A percentile compares a stretch with the other conserved stretches of the same genome.
Evolutionary conservation across 2,797 vertebrate species (phyloP).

Genomic region (Lindbergichthys nudifrons): DNA sequence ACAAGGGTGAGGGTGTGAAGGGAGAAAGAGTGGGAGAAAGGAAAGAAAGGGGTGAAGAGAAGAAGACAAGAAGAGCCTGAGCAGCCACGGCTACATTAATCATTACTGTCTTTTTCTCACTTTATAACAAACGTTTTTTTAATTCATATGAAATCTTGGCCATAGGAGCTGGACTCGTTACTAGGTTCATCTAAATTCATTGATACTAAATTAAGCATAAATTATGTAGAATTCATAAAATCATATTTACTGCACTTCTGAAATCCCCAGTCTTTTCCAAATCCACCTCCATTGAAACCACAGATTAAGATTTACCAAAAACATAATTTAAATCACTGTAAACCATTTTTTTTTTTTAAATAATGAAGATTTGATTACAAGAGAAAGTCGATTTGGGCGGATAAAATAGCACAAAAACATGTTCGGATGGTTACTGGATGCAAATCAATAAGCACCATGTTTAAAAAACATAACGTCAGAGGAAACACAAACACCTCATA

Average conservation of each 20-base stretch:
- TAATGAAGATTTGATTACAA: too few relatives aligned
- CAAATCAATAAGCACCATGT: background rate
- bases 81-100: background rate
- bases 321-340: background rate
- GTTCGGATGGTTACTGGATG: too few relatives aligned
- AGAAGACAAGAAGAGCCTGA: background rate
- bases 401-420: too few relatives aligned
- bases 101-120: background rate
- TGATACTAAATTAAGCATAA: conserved; percentile 24
- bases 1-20: conserved; percentile 2
- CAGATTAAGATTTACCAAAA: conserved; percentile 11
- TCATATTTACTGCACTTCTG: conserved; percentile 14
- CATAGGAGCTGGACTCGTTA: background rate
- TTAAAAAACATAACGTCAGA: background rate
- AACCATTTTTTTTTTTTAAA: too few relatives aligned
- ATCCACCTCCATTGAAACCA: conserved; percentile 14
- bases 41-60: conserved; percentile 10
- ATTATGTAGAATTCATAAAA: conserved; percentile 19
- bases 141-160: conserved; percentile 18
- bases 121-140: conserved; percentile 13
- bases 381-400: too few relatives aligned
- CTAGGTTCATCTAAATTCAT: background rate
- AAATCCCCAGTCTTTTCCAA: conserved; percentile 13
- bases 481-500: background rate
- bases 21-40: background rate